Conservation (phyloP, 2,113 vertebrate genomes). For the Mustela lutreola region DNA sequence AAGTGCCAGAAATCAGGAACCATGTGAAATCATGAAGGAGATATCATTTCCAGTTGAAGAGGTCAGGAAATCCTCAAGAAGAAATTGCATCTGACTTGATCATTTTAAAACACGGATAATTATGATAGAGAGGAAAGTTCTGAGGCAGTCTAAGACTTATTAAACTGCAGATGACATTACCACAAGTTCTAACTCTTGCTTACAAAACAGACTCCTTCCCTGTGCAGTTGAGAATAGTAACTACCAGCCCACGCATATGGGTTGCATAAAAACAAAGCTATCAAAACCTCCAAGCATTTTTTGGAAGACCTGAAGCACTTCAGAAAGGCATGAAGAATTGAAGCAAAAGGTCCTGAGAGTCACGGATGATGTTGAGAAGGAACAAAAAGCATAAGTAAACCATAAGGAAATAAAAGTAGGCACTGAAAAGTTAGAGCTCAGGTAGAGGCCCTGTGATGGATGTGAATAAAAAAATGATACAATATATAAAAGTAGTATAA, state of each 20-base stretch:
- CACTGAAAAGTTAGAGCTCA: neutral
- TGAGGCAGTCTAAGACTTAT: neutral
- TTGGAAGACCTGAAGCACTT: neutral
- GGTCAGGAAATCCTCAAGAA: neutral
- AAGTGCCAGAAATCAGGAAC: neutral
- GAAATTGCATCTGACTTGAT: neutral
- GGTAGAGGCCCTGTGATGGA: neutral
- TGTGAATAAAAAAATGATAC: neutral
- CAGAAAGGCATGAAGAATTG: neutral
- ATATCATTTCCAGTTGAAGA: neutral
- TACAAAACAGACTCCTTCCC: neutral
- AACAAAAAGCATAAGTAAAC: neutral
- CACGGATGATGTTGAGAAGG: neutral
- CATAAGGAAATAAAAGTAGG: neutral
- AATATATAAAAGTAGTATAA: neutral
- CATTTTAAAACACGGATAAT: neutral
- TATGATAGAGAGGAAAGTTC: neutral
- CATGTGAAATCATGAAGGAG: neutral
- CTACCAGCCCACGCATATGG: neutral
- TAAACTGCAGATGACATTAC: neutral
- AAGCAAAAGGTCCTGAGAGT: neutral
- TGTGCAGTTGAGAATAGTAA: neutral
- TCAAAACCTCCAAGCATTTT: neutral
- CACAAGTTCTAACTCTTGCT: neutral
- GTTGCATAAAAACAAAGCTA: neutral